Evolutionary conservation across 2,888 invertebrate species (phyloP), one percentile per base, ranked within the genome.

Genomic region (Matsumyia berberina): DNA sequence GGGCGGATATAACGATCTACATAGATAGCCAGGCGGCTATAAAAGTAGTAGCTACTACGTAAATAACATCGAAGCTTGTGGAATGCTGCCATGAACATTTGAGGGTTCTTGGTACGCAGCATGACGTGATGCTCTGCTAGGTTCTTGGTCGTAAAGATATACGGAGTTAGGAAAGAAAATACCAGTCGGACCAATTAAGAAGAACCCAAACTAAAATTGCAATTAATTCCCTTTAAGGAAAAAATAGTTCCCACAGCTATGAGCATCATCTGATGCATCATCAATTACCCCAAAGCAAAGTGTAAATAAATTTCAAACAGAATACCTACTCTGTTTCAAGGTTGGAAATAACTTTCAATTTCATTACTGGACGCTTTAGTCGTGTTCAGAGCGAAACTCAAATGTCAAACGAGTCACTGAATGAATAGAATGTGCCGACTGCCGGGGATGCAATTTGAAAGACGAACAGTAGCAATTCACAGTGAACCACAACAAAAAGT

Each of bases 331-430:
- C n/a, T n/a, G n/a, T 49, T 55, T 73, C 73, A 79, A 79, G 73
- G 79, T 79, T 58, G 66, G 35, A 15, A 60, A 35, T 64, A 37
- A 66, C 79, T 73, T 79, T 79, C 73, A 42, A 39, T 79, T 79
- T 73, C 57, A 44, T 19, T 66, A 33, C 17, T 62, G 70, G 44
- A 46, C 72, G 17, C 49, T n/a, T 58, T 58, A 58, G n/a, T 17
- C 24, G 39, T 42, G 42, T 51, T 60, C 33, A 51, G 51, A 62
- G 29, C 15, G 51, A 62, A 42, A 12, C 35, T 44, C 55, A 44
- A 79, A 57, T 12, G 33, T 15, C 42, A 42, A 35, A 35, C 57
- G 66, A 60, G 5, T 37, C 15, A 51, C n/a, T 60, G 6, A 60
- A 17, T 42, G 39, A 33, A 64, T 46, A 42, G 11, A 62, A 46